Evolutionary conservation across 2,797 vertebrate species (phyloP).

Genomic region (Linurgus olivaceus): DNA sequence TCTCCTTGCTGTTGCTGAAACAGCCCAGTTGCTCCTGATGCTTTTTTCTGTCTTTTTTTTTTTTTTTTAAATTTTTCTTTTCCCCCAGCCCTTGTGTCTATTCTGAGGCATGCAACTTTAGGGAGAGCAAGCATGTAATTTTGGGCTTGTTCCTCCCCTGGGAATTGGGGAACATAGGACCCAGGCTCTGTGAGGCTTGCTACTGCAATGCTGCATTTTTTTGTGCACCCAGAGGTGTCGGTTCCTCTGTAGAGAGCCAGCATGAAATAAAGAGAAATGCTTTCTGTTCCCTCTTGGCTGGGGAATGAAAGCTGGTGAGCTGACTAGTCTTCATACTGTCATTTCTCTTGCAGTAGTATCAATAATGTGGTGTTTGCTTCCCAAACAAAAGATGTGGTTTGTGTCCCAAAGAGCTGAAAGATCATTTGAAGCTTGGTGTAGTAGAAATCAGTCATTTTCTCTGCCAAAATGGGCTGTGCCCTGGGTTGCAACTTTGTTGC

Average conservation of each 20-base stretch:
- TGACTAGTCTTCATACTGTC: neutral
- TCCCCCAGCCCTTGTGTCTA: fast-evolving
- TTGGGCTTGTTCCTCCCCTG: neutral
- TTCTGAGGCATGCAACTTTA: neutral
- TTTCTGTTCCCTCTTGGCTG: neutral
- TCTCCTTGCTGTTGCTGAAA: neutral
- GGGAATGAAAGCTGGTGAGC: neutral
- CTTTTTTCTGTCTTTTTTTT: neutral
- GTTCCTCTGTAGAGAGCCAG: neutral
- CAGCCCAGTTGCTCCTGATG: neutral
- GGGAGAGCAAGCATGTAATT: neutral
- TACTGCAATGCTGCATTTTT: neutral
- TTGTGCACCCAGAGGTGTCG: neutral
- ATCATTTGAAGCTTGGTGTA: neutral
- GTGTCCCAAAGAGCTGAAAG: neutral
- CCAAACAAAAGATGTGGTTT: neutral
- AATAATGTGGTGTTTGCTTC: neutral
- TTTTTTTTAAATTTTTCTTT: neutral
- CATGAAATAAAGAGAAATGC: neutral
- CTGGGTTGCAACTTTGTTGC: neutral
- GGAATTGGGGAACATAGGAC: neutral
- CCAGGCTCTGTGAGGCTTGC: neutral
- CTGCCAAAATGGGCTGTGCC: fast-evolving
- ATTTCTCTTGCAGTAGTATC: neutral
- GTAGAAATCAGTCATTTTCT: neutral